Conservation (phyloP, 2,797 vertebrate species). For the Sebastes vulpes region DNA sequence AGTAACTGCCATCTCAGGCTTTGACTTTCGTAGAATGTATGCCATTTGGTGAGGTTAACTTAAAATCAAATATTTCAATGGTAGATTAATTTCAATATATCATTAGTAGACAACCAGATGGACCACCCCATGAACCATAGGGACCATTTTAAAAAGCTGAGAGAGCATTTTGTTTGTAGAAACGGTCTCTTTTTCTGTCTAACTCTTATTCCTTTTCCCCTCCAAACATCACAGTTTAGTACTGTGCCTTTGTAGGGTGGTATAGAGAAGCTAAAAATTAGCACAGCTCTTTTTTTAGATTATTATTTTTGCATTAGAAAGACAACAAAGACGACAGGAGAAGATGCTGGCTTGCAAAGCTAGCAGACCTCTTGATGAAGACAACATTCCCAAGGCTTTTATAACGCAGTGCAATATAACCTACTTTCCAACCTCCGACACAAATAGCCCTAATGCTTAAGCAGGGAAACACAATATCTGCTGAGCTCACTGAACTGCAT, state of each 20-base stretch:
- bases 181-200: neutral
- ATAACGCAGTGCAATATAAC: neutral
- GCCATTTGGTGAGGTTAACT: neutral
- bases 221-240: neutral
- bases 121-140: neutral
- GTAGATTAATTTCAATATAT: neutral
- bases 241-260: neutral
- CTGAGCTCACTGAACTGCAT: neutral
- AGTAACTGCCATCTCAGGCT: neutral
- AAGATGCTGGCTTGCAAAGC: neutral
- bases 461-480: slow-evolving; percentile 17
- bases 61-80: neutral
- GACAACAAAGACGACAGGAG: neutral
- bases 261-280: neutral
- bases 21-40: too few relatives aligned
- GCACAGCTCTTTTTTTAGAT: neutral
- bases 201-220: neutral
- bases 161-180: neutral
- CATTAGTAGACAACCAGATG: neutral
- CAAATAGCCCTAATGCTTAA: neutral
- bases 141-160: neutral
- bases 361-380: neutral
- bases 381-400: neutral
- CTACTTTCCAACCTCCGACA: neutral
- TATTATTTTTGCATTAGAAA: neutral